Evolutionary conservation across 1,140 invertebrate species (phyloP).

Genomic region (Lutraria rhynchaena): DNA sequence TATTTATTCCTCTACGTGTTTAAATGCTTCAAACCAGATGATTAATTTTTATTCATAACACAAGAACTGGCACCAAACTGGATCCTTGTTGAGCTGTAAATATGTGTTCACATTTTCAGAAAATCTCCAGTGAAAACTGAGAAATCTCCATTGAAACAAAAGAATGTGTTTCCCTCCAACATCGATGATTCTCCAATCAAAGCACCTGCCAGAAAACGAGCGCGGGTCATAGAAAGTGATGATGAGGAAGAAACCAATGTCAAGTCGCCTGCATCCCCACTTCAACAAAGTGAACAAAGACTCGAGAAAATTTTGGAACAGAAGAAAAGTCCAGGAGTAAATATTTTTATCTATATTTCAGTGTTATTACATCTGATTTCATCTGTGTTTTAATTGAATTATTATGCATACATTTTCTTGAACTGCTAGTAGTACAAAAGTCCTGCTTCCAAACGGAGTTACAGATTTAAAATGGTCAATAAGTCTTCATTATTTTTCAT

Average conservation of each 20-base stretch:
- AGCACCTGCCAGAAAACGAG: slow-evolving; percentile 47
- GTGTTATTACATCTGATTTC: no score
- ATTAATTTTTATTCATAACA: no score
- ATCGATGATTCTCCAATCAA: slow-evolving; percentile 54
- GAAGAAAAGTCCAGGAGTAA: slow-evolving; percentile 23
- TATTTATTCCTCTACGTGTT: no score
- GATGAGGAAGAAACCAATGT: slow-evolving; percentile 35
- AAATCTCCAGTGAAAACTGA: slow-evolving; percentile 31
- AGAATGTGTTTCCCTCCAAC: slow-evolving; percentile 47
- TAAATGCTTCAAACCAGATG: no score
- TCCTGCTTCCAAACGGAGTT: no score
- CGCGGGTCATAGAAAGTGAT: slow-evolving; percentile 45
- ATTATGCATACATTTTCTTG: no score
- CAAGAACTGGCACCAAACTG: no score
- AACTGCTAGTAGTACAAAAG: no score
- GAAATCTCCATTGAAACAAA: slow-evolving; percentile 52
- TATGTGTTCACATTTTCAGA: not conserved
- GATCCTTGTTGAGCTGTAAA: no score
- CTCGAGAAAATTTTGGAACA: slow-evolving; percentile 37
- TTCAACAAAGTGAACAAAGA: slow-evolving; percentile 17
- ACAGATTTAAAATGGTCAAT: no score
- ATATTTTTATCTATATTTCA: slow-evolving; percentile 6
- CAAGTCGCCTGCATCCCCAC: not conserved
- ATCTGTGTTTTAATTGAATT: no score
- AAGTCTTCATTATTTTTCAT: no score